phyloP scores from a whole-genome alignment of 2,797 vertebrate genomes.

The Rhadinocentrus ornatus region DNA sequence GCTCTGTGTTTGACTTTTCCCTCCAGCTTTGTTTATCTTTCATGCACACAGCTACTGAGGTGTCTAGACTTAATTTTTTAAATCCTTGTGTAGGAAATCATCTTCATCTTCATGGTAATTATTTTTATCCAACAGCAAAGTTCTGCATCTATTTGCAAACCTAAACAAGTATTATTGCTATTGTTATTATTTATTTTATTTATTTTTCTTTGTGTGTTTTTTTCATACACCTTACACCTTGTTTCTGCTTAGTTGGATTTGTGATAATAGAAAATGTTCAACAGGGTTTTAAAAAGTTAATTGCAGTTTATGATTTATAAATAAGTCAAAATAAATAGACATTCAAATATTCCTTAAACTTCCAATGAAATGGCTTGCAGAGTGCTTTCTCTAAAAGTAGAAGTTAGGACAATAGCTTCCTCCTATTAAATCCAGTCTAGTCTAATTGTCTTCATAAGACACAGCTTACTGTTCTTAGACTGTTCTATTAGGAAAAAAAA shows the following conservation, averaged over 20 bases:
- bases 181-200: too few species aligned
- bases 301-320: not conserved
- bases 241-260: not conserved
- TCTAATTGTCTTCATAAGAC: not conserved
- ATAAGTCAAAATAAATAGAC: too few species aligned
- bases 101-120: not conserved
- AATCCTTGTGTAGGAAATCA: not conserved
- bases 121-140: not conserved
- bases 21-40: not conserved
- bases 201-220: too few species aligned
- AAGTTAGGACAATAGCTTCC: not conserved
- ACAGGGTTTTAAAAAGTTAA: not conserved
- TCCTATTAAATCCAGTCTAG: not conserved
- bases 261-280: not conserved
- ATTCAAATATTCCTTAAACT: too few species aligned
- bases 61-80: not conserved
- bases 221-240: not conserved
- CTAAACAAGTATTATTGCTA: too few species aligned
- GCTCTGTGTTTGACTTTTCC: not conserved
- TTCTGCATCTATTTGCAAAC: not conserved
- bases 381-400: not conserved
- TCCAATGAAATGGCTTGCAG: not conserved
- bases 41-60: not conserved
- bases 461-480: not conserved
- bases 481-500: too few species aligned